phyloP scores from a whole-genome alignment of 1,140 invertebrate genomes.

The Polypedilum pembai region DNA sequence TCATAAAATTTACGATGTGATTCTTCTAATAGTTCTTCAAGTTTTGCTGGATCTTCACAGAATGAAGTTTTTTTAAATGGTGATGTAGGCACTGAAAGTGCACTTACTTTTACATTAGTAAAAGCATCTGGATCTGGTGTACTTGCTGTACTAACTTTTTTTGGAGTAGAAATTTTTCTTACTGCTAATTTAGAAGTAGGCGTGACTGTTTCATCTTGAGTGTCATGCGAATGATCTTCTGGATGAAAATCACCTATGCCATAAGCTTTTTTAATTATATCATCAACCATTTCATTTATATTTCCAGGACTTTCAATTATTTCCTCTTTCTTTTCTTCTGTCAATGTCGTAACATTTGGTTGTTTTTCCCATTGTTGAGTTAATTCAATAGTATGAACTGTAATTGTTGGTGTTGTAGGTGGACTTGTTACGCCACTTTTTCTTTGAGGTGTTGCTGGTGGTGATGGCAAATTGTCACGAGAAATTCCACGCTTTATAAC shows the following conservation, averaged over 20 bases:
- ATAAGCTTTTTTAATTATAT: background rate
- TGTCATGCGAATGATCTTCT: background rate
- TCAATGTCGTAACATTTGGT: background rate
- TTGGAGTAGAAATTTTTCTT: background rate
- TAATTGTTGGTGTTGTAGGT: background rate
- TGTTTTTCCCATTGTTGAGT: background rate
- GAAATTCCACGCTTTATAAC: background rate
- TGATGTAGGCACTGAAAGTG: background rate
- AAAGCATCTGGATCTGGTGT: background rate
- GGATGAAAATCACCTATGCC: background rate
- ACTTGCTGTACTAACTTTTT: background rate
- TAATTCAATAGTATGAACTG: background rate
- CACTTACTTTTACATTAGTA: background rate
- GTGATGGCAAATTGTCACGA: background rate
- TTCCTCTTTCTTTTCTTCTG: background rate
- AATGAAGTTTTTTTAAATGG: background rate
- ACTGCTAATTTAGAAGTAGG: background rate
- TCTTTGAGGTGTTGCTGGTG: background rate
- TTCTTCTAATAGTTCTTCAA: too few species aligned
- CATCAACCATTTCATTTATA: background rate
- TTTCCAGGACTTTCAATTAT: background rate
- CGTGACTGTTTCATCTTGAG: background rate
- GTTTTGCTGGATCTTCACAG: background rate
- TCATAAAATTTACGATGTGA: too few species aligned
- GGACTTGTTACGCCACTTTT: background rate